Evolutionary conservation across 2,797 vertebrate genomes (phyloP), one percentile per base, ranked within the genome.

Genomic region (Peromyscus melanophrys): DNA sequence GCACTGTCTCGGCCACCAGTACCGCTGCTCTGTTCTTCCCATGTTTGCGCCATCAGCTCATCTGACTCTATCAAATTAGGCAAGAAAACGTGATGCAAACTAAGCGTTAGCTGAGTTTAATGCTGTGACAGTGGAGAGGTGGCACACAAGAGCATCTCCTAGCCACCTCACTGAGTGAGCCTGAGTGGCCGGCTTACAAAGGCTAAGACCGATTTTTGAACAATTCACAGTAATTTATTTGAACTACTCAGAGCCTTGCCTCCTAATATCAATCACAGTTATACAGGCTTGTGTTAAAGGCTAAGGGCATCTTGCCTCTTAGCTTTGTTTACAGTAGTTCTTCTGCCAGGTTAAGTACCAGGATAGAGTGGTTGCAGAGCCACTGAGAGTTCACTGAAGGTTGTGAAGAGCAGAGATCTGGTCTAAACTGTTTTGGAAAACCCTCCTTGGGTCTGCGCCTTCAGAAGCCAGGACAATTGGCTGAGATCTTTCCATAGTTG

Each of bases 191-290:
- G 37, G 13, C 65, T 73, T 40, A 55, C 29, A 57, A n/a, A 87
- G 46, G n/a, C 10, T 6, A 87, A 73, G 34, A 3, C 1, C 0
- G 0, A 4, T 1, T 52, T 65, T 29, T 17, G 23, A 71, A 17
- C 85, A 71, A 57, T 71, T 87, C 85, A 73, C 49, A 57, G 49
- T 63, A 34, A 69, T 46, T 52, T 40, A 17, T 40, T 73, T 87
- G 67, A 87, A 17, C 65, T 25, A 73, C 37, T 87, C n/a, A 73
- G n/a, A 40, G 13, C 63, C 65, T 87, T 16, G 3, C 43, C 12
- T 29, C 65, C 55, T 57, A 40, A 49, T 21, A 37, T 27, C 65
- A 71, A 55, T 73, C 49, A 65, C 17, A 87, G 85, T 55, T 71
- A 73, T 17, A 0, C 21, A 87, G n/a, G 23, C 34, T 52, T 57